A percentile compares a stretch with the other conserved stretches of the same genome.
phyloP scores from a whole-genome alignment of 2,113 vertebrate species.

The Corynorhinus townsendii region DNA sequence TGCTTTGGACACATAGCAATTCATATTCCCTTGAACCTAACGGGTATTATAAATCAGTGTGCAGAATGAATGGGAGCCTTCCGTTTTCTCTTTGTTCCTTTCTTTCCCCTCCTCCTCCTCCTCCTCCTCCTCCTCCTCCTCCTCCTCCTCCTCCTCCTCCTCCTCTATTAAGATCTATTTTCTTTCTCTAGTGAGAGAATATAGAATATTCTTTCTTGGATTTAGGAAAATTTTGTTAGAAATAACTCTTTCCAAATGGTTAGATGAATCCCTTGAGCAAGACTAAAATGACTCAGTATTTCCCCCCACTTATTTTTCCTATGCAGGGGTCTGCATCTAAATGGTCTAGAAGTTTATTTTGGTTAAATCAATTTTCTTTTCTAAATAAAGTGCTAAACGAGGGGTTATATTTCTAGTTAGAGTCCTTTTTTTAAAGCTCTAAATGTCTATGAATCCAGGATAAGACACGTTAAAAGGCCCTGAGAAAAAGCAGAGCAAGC shows the following conservation, averaged over 20 bases:
- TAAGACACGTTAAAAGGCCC: conserved; percentile 40
- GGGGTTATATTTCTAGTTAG: conserved; percentile 31
- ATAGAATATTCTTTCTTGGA: conserved; percentile 46
- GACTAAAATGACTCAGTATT: neutral
- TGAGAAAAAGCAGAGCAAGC: conserved; percentile 55
- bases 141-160: neutral
- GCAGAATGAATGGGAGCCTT: neutral
- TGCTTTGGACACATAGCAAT: conserved; percentile 32
- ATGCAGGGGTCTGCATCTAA: neutral
- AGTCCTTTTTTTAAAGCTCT: conserved; percentile 2
- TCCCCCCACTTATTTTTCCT: conserved; percentile 28
- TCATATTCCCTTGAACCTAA: conserved; percentile 17
- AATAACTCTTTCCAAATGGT: conserved; percentile 36
- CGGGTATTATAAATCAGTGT: conserved; percentile 52
- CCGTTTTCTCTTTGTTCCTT: conserved; percentile 1
- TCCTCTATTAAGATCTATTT: conserved; percentile 32
- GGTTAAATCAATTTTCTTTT: conserved; percentile 55
- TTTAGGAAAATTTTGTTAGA: conserved; percentile 24
- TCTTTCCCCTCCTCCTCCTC: neutral
- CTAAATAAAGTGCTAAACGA: conserved; percentile 58
- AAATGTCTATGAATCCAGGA: conserved; percentile 4
- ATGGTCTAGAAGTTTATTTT: conserved; percentile 46
- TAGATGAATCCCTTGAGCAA: conserved; percentile 7
- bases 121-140: neutral
- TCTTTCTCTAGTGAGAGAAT: conserved; percentile 36